phyloP scores from a whole-genome alignment of 2,888 invertebrate species.

The Hypena proboscidalis region DNA sequence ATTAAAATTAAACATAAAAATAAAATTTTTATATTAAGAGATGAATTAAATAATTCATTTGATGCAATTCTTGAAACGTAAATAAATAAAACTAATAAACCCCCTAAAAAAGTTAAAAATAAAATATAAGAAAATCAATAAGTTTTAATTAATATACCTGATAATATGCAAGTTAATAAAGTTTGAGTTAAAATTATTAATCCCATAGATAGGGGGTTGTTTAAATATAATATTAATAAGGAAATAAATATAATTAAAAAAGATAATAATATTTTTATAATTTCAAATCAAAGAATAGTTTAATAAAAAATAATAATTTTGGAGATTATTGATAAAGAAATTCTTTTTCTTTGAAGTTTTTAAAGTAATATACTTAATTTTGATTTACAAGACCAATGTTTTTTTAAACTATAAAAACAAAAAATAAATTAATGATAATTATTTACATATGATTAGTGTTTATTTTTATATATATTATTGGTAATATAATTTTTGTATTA shows the following conservation, averaged over 20 bases:
- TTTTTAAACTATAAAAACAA: conserved; percentile 88
- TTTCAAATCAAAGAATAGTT: conserved; percentile 87
- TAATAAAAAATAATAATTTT: conserved; percentile 89
- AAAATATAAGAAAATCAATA: conserved; percentile 87
- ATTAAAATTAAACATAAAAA: conserved; percentile 37
- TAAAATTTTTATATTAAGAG: conserved; percentile 51
- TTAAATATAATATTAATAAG: conserved; percentile 60
- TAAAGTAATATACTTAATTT: conserved; percentile 83
- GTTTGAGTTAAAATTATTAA: conserved; percentile 83
- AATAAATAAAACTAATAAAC: conserved; percentile 87
- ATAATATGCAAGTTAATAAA: conserved; percentile 71
- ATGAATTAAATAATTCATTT: conserved; percentile 84
- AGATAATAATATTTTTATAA: conserved; percentile 66
- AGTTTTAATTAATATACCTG: conserved; percentile 76
- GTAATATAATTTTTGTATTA: conserved; percentile 81
- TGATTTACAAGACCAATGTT: conserved; percentile 89
- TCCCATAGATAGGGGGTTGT: conserved; percentile 83
- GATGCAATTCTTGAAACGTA: conserved; percentile 87
- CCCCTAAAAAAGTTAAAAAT: conserved; percentile 87
- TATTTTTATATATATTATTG: conserved; percentile 79
- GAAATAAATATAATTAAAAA: conserved; percentile 64
- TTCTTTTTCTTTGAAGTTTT: conserved; percentile 86
- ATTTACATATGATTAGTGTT: conserved; percentile 69
- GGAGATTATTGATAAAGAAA: conserved; percentile 87
- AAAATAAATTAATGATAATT: conserved; percentile 81